phyloP scores from a whole-genome alignment of 2,113 vertebrate genomes.

The Dromaius novaehollandiae region DNA sequence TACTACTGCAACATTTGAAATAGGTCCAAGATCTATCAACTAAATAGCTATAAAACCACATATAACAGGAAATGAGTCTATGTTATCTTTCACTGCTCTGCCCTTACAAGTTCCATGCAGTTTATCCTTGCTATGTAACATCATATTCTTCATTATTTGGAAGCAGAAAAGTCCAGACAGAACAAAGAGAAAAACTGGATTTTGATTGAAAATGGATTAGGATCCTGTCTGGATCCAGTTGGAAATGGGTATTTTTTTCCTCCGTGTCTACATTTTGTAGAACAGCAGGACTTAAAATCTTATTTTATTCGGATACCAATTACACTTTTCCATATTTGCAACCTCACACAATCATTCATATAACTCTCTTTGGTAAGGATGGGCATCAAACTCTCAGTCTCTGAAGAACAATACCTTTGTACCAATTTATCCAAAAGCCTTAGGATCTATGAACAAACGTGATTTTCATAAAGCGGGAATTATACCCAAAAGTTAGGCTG shows the following conservation, averaged over 20 bases:
- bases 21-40: not conserved
- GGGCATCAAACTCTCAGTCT: not conserved
- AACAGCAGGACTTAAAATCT: not conserved
- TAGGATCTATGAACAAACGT: not conserved
- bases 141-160: conserved; percentile 1
- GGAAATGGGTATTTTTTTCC: not conserved
- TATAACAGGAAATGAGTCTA: conserved; percentile 51
- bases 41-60: conserved; percentile 37
- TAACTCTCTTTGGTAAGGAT: not conserved
- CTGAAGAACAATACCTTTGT: not conserved
- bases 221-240: not conserved
- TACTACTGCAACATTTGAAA: conserved; percentile 22
- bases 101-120: conserved; percentile 39
- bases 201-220: not conserved
- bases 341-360: not conserved
- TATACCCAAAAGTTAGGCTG: not conserved
- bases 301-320: not conserved
- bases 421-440: not conserved
- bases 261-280: not conserved
- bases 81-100: conserved; percentile 29
- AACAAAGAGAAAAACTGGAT: conserved; percentile 16
- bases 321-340: not conserved
- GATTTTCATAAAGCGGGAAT: not conserved
- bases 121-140: conserved; percentile 16
- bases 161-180: conserved; percentile 7